Evolutionary conservation across 2,888 invertebrate genomes (phyloP).

Genomic region (Augochlorella aurata): DNA sequence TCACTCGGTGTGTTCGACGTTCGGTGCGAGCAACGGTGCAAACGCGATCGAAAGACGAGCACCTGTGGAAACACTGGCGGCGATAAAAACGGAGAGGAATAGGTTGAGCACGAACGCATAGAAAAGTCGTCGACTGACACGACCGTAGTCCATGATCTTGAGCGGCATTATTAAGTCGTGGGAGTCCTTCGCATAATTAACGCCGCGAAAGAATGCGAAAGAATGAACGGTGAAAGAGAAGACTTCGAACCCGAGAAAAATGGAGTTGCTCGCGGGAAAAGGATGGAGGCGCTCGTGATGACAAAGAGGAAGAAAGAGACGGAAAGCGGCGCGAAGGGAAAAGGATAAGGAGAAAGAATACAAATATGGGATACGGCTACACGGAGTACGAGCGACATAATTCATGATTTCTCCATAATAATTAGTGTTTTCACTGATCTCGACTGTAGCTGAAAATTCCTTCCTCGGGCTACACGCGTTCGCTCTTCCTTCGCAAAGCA

Average conservation of each 20-base stretch:
- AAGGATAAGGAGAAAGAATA: conserved; percentile 23
- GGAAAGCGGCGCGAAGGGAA: background rate
- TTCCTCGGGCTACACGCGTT: conserved; percentile 46
- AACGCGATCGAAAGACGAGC: background rate
- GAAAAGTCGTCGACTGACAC: conserved; percentile 62
- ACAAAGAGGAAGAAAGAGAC: conserved; percentile 23
- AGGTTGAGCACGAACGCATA: conserved; percentile 61
- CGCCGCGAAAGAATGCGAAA: conserved; percentile 66
- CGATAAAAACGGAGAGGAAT: conserved; percentile 53
- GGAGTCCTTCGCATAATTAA: conserved; percentile 76
- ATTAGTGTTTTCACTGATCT: conserved; percentile 78
- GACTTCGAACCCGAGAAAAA: conserved; percentile 29
- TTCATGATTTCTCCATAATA: conserved; percentile 74
- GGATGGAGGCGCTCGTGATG: conserved; percentile 5
- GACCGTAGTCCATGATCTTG: conserved; percentile 70
- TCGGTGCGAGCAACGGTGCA: background rate
- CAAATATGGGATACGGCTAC: conserved; percentile 40
- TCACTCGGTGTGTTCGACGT: background rate
- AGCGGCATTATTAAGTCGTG: conserved; percentile 69
- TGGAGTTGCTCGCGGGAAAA: conserved; percentile 6
- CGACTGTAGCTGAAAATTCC: conserved; percentile 66
- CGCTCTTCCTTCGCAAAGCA: conserved; percentile 62
- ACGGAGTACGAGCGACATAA: conserved; percentile 66
- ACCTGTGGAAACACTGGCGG: conserved; percentile 1
- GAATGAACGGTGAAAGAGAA: conserved; percentile 55